phyloP scores from a whole-genome alignment of 2,888 invertebrate species.

The Amiota mariae region DNA sequence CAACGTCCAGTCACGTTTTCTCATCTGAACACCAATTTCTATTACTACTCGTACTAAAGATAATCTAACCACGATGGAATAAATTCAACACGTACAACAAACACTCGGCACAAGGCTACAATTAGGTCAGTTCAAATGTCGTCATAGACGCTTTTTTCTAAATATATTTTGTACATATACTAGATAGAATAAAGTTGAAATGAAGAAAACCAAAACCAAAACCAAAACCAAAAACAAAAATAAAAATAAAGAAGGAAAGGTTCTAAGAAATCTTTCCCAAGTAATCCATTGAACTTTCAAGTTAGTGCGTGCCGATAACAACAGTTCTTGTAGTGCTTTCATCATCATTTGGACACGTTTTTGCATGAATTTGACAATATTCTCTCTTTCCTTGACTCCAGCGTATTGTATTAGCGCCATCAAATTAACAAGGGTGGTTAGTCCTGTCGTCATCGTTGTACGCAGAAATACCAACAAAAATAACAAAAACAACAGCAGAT shows the following conservation, averaged over 20 bases:
- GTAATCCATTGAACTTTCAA: no score
- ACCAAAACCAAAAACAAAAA: no score
- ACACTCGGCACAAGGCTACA: slow-evolving; percentile 34
- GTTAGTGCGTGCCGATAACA: neutral
- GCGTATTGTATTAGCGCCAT: no score
- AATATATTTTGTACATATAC: slow-evolving; percentile 50
- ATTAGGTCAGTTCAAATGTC: slow-evolving; percentile 43
- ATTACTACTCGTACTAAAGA: neutral
- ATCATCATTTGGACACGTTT: slow-evolving; percentile 62
- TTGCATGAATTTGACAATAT: slow-evolving; percentile 56
- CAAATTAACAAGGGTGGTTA: slow-evolving; percentile 5
- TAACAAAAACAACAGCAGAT: no score
- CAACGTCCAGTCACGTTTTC: slow-evolving; percentile 1
- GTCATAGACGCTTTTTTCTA: neutral
- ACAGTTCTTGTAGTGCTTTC: slow-evolving; percentile 37
- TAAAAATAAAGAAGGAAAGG: slow-evolving; percentile 23
- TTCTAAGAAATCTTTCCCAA: no score
- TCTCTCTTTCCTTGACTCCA: no score
- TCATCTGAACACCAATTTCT: neutral
- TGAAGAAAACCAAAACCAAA: neutral
- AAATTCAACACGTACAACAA: slow-evolving; percentile 2
- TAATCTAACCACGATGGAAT: neutral
- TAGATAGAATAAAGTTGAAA: neutral
- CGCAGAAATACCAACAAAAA: neutral
- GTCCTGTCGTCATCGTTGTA: neutral